These are phyloP conservation scores for Acromyrmex charruanus DNA, from an alignment of 1,140 invertebrate species.

Conservation along the genomic window DNA sequence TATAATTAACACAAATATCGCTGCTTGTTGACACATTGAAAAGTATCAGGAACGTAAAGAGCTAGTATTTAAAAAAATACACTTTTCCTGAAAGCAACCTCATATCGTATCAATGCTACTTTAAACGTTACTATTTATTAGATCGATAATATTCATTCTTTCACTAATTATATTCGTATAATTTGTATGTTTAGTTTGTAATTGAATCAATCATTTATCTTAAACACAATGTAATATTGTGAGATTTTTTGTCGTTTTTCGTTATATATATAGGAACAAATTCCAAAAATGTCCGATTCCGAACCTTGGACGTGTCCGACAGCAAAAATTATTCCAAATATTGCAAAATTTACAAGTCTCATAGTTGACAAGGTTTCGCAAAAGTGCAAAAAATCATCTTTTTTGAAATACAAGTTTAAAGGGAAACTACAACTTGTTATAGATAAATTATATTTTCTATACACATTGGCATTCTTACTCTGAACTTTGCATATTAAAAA, in stretches of 20 bases:
- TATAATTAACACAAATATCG: constrained; percentile 33
- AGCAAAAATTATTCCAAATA: not conserved
- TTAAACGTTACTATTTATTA: constrained; percentile 27
- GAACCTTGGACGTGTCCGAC: not conserved
- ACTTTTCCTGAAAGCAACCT: not conserved
- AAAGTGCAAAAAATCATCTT: not conserved
- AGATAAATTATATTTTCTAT: not conserved
- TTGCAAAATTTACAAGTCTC: not conserved
- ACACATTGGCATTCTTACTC: not conserved
- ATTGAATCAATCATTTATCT: not conserved
- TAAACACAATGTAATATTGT: not conserved
- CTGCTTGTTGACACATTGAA: constrained; percentile 34
- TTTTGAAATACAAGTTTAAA: not conserved
- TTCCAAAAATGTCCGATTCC: not conserved
- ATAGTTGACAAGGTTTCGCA: not conserved
- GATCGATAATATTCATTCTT: not conserved
- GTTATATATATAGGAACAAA: not conserved
- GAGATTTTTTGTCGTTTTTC: constrained; percentile 3
- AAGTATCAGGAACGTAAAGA: constrained; percentile 38
- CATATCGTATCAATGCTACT: not conserved
- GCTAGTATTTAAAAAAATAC: constrained; percentile 9
- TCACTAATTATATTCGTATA: constrained; percentile 6
- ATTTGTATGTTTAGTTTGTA: not conserved
- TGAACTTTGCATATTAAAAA: not conserved
- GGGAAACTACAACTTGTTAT: not conserved